A percentile compares a stretch with the other conserved stretches of the same genome.
Evolutionary conservation across 2,797 vertebrate species (phyloP).

Genomic region (Glossophaga mutica): DNA sequence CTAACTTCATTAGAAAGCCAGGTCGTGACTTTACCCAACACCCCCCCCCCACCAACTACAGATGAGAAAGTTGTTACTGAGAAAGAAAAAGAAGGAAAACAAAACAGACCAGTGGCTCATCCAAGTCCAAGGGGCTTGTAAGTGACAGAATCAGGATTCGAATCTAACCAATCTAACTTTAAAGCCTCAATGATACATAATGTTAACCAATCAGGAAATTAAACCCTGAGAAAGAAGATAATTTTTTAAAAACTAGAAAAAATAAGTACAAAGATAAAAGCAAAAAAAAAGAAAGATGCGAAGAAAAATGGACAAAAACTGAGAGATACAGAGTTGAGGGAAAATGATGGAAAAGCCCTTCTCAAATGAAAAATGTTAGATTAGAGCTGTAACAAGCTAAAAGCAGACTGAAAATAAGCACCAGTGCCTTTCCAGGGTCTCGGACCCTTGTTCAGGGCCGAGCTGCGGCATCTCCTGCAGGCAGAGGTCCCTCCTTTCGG

Average conservation of each 20-base stretch:
- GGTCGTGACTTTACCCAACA: background rate
- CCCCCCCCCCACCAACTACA: background rate
- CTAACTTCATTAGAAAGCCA: background rate
- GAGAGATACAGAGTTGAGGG: background rate
- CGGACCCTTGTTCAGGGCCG: background rate
- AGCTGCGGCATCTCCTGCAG: background rate
- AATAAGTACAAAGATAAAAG: background rate
- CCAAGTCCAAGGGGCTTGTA: background rate
- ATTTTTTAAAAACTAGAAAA: background rate
- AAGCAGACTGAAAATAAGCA: background rate
- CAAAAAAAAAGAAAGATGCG: background rate
- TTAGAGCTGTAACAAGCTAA: background rate
- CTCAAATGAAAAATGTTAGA: background rate
- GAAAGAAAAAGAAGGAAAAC: background rate
- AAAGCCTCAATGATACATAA: background rate
- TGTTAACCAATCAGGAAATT: background rate
- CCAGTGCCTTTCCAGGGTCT: background rate
- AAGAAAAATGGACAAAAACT: background rate
- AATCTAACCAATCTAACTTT: background rate
- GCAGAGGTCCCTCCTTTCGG: background rate
- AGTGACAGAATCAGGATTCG: background rate
- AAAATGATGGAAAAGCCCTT: background rate
- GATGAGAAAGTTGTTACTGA: background rate
- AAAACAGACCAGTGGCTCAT: background rate
- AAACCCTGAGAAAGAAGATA: background rate